A percentile compares a stretch with the other conserved stretches of the same genome.
Evolutionary conservation across 2,888 invertebrate genomes (phyloP).

Genomic region (Sturmia bella): DNA sequence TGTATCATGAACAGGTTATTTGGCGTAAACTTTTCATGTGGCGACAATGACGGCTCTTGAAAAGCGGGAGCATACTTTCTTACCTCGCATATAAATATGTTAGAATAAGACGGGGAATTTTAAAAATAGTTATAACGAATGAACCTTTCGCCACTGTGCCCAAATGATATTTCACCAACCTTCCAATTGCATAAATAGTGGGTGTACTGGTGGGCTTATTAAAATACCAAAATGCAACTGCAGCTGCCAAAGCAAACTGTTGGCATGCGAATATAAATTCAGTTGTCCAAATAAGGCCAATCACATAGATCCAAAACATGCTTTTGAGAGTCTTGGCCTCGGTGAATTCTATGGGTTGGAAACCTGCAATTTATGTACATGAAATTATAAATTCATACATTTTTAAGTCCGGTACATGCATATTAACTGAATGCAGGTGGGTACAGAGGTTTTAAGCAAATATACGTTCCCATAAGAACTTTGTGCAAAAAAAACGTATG

Average conservation of each 20-base stretch:
- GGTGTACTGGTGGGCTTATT: slow-evolving; percentile 88
- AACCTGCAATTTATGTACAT: slow-evolving; percentile 82
- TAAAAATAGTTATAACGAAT: slow-evolving; percentile 94
- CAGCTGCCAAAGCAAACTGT: slow-evolving; percentile 95
- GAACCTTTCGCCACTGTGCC: slow-evolving; percentile 98
- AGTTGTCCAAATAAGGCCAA: slow-evolving; percentile 95
- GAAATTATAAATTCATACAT: neutral
- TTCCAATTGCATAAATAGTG: slow-evolving; percentile 84
- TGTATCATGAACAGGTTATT: too few species aligned
- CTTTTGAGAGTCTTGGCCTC: slow-evolving; percentile 92
- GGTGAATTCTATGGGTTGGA: slow-evolving; percentile 87
- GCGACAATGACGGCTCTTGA: too few species aligned
- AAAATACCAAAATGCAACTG: slow-evolving; percentile 97
- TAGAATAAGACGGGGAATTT: slow-evolving; percentile 93
- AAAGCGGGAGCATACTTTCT: slow-evolving; percentile 81
- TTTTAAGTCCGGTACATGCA: too few species aligned
- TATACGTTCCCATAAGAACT: too few species aligned
- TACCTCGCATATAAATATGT: slow-evolving; percentile 95
- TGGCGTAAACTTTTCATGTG: too few species aligned
- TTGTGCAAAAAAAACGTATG: too few species aligned
- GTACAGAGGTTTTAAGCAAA: too few species aligned
- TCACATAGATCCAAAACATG: slow-evolving; percentile 96
- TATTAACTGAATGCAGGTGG: too few species aligned
- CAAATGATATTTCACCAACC: slow-evolving; percentile 92
- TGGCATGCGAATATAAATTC: slow-evolving; percentile 97